These are phyloP conservation scores for Rafetus swinhoei DNA, from an alignment of 2,113 vertebrate species.

Conservation along the genomic window DNA sequence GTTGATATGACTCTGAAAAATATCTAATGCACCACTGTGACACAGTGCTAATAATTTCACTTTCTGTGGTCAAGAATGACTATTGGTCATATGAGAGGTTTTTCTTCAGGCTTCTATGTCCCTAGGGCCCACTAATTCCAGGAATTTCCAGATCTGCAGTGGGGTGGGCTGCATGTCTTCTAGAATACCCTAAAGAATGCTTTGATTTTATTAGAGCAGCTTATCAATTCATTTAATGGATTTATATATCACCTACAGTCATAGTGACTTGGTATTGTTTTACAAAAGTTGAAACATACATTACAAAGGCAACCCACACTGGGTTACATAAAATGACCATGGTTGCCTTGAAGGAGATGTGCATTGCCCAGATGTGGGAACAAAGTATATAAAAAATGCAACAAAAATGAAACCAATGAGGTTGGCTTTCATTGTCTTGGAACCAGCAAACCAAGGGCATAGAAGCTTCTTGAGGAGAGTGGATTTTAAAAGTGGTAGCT, in stretches of 20 bases:
- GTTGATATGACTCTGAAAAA: not conserved
- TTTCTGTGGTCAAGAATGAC: not conserved
- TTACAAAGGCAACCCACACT: slow-evolving; percentile 17
- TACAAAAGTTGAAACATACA: slow-evolving; percentile 13
- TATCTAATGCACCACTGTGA: not conserved
- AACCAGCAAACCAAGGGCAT: not conserved
- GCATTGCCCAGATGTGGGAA: slow-evolving; percentile 20
- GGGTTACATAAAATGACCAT: slow-evolving; percentile 31
- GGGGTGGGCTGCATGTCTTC: not conserved
- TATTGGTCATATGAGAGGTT: not conserved
- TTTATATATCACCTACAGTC: slow-evolving; percentile 25
- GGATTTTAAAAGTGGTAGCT: not conserved
- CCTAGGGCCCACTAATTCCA: not conserved
- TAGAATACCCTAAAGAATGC: not conserved
- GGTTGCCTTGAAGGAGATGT: not conserved
- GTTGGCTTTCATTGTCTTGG: not conserved
- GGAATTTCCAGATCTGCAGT: not conserved
- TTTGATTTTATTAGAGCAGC: slow-evolving; percentile 35
- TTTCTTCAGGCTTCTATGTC: no score
- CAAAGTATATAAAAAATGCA: not conserved
- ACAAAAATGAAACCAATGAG: not conserved
- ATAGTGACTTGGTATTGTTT: slow-evolving; percentile 7
- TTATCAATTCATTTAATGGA: slow-evolving; percentile 29
- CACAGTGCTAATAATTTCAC: fast-evolving
- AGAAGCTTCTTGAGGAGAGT: not conserved